Conservation (phyloP, 1,140 invertebrate species). For the Aphis gossypii region DNA sequence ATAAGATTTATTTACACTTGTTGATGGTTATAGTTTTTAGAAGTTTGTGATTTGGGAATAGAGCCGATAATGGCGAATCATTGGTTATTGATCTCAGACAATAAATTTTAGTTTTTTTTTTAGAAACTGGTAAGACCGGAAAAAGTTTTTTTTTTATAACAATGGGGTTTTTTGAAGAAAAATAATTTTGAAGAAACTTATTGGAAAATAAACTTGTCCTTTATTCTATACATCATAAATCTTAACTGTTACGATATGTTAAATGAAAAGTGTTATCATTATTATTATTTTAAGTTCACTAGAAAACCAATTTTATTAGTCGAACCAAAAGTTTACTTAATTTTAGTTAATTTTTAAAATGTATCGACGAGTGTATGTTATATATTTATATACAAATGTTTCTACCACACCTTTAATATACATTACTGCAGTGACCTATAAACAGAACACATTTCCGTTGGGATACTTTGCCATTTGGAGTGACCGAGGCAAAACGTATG, state of each 20-base stretch:
- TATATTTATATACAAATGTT: neutral
- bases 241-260: neutral
- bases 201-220: neutral
- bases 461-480: neutral
- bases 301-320: neutral
- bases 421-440: neutral
- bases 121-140: neutral
- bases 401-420: neutral
- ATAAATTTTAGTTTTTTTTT: neutral
- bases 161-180: neutral
- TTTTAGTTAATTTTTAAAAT: slow-evolving; percentile 8
- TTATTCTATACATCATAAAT: neutral
- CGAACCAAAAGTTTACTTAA: neutral
- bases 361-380: neutral
- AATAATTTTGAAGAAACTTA: neutral
- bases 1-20: neutral
- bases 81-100: neutral
- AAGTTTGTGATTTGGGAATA: neutral
- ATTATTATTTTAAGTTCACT: neutral
- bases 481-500: neutral
- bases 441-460: neutral
- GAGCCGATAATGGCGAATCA: neutral
- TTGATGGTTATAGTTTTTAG: neutral
- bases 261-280: neutral
- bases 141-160: neutral